Base-by-base conservation (phyloP, 2,888 invertebrate genomes). In the Ophonus ardosiacus region DNA sequence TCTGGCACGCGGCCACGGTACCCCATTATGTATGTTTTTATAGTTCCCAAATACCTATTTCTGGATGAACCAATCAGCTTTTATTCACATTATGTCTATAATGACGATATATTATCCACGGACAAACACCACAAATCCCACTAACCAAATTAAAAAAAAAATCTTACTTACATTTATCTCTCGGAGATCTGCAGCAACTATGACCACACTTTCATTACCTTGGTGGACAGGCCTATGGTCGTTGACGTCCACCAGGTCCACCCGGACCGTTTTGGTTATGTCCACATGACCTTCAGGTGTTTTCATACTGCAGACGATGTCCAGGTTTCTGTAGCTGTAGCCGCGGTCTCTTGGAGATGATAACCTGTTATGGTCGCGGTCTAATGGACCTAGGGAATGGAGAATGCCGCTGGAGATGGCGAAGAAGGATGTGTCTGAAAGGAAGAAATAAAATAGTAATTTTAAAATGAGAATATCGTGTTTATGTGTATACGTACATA, bases 101-200 rank as follows among this genome's bases (percentile, higher is more conserved):
- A 6, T 0, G 5, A 15, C n/a, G 15, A 56, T n/a, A 15, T n/a
- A 56, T 15, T 56, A 15, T 56, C 56, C 56, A 6, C 15, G 1
- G 7, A 6, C 13, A 0, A 56, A 8, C 15, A 1, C 56, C 56
- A 56, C 4, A 17, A 61, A 17, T 61, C 18, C 4, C 17, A 61
- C 3, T 18, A 61, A 18, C 21, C 21, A 31, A 61, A 18, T 7
- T 7, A 61, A 21, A 7, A 61, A 61, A 5, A 15, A 15, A 4
- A 0, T 56, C 18, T 24, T 13, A 65, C 65, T 65, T 65, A 65
- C 65, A 65, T 21, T 65, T n/a, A 65, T n/a, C 21, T 65, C 65
- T 24, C 0, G 7, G 8, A 24, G 13, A 24, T 65, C n/a, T 2
- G 0, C 24, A 1, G 65, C 65, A 10, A 10, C 24, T n/a, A 68